These are phyloP conservation scores for Saccopteryx leptura DNA, from an alignment of 2,113 vertebrate species.

Conservation along the genomic window DNA sequence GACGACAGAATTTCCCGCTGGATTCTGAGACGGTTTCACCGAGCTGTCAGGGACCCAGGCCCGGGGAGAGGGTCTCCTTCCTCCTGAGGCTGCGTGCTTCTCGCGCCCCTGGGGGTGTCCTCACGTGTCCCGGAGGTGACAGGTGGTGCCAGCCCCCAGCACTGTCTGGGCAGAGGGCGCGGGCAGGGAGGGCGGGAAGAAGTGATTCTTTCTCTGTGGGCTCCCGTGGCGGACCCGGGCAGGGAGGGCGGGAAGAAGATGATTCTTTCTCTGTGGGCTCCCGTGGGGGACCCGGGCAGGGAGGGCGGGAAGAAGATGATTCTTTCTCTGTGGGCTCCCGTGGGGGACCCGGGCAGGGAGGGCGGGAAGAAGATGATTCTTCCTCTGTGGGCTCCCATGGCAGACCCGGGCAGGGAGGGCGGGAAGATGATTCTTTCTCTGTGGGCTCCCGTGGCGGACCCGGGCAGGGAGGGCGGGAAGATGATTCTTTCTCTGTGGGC, in stretches of 20 bases:
- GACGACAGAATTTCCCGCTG: background rate
- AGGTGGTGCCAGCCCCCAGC: background rate
- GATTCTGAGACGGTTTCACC: background rate
- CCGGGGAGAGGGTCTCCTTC: rapidly evolving
- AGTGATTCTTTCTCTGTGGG: rapidly evolving
- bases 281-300: rapidly evolving
- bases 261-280: background rate
- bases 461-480: no score
- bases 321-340: rapidly evolving
- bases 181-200: rapidly evolving
- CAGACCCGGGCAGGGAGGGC: no score
- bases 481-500: rapidly evolving
- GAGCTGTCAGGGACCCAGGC: rapidly evolving
- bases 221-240: rapidly evolving
- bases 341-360: no score
- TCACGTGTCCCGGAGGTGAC: no score
- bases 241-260: no score
- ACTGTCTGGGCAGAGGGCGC: background rate
- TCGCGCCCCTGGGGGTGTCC: background rate
- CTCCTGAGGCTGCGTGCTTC: rapidly evolving
- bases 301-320: rapidly evolving
- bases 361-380: no score
- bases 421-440: rapidly evolving
- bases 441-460: rapidly evolving
- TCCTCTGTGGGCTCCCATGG: rapidly evolving